phyloP scores from a whole-genome alignment of 2,888 invertebrate genomes.

The Cantharis flavilabris region DNA sequence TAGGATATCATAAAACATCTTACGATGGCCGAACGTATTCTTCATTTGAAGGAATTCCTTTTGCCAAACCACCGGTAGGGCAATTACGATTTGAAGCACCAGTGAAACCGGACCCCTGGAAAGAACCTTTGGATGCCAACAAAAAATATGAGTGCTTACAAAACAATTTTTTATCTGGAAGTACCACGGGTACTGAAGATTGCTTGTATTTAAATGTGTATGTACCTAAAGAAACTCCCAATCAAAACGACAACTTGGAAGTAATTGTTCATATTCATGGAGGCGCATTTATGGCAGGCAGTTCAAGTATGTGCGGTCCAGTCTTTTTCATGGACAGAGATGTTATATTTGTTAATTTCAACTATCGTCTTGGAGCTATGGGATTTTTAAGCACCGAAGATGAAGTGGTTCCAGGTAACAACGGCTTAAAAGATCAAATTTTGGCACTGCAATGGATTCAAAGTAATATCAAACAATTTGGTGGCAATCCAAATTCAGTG shows the following conservation, averaged over 20 bases:
- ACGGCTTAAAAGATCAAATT: slow-evolving; percentile 65
- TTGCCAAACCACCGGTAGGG: slow-evolving; percentile 12
- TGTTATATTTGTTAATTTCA: slow-evolving; percentile 4
- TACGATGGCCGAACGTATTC: not conserved
- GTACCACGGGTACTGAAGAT: slow-evolving; percentile 7
- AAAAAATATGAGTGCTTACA: not conserved
- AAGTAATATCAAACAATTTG: slow-evolving; percentile 56
- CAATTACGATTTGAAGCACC: slow-evolving; percentile 8
- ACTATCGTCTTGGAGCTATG: slow-evolving; percentile 8
- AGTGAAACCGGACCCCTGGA: not conserved
- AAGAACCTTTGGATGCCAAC: not conserved
- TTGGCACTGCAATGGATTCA: slow-evolving; percentile 67
- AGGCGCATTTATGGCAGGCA: slow-evolving; percentile 7
- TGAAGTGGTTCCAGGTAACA: not conserved
- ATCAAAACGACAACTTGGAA: not conserved
- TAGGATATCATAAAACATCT: slow-evolving; percentile 1
- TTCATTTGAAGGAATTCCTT: slow-evolving; percentile 11
- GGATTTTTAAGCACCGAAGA: slow-evolving; percentile 9
- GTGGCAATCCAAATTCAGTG: slow-evolving; percentile 68
- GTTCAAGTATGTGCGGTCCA: not conserved
- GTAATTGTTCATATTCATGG: slow-evolving; percentile 19
- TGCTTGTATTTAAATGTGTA: slow-evolving; percentile 19
- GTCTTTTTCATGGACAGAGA: slow-evolving; percentile 18
- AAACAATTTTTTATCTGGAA: not conserved
- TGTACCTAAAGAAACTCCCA: not conserved